Percentiles rank a stretch among this genome's conserved stretches.
Conservation (phyloP, 1,140 invertebrate species). For the Panulirus ornatus region DNA sequence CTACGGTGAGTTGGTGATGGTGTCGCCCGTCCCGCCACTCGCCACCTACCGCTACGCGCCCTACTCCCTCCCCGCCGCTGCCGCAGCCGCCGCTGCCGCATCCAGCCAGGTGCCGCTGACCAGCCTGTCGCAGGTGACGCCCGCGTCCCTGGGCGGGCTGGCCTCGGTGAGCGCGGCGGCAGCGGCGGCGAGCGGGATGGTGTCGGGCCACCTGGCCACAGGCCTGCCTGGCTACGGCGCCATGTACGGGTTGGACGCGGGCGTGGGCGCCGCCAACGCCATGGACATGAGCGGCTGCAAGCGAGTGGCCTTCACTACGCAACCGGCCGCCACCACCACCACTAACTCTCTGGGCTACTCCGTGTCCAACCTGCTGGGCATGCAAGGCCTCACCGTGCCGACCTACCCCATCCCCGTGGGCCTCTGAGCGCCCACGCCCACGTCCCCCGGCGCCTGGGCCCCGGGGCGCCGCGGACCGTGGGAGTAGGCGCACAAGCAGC, state of each 20-base stretch:
- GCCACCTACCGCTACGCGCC: conserved; percentile 82
- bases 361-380: conserved; percentile 75
- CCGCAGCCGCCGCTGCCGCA: conserved; percentile 79
- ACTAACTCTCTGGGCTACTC: conserved; percentile 75
- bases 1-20: conserved; percentile 96
- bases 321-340: conserved; percentile 71
- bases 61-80: conserved; percentile 81
- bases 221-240: conserved; percentile 74
- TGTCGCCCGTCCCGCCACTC: conserved; percentile 81
- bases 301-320: conserved; percentile 74
- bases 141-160: conserved; percentile 73
- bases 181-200: conserved; percentile 64
- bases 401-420: conserved; percentile 75
- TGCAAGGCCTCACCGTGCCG: conserved; percentile 75
- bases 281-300: conserved; percentile 75
- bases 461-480: conserved; percentile 44
- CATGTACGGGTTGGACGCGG: conserved; percentile 69
- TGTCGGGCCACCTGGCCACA: conserved; percentile 62
- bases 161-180: conserved; percentile 69
- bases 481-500: conserved; percentile 54
- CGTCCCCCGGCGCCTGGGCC: conserved; percentile 57
- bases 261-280: conserved; percentile 68
- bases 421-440: conserved; percentile 73
- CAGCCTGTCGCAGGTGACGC: conserved; percentile 78
- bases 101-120: conserved; percentile 78